Evolutionary conservation across 2,888 invertebrate species (phyloP).

Genomic region (Frankliniella intonsa): DNA sequence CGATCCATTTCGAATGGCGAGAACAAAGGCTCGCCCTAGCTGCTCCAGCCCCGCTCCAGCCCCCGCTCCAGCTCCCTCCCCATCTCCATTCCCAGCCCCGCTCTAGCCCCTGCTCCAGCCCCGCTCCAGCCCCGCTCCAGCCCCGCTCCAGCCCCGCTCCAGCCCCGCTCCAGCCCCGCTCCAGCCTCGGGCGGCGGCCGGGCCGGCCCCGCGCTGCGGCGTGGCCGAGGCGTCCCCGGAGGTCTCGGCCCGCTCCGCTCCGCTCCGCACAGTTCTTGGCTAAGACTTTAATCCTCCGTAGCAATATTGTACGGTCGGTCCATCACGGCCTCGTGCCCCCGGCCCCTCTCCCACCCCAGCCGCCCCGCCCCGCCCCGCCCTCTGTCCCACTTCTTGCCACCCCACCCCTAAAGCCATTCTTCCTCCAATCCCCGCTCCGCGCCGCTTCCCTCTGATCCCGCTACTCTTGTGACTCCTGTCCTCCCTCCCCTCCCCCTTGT

Average conservation of each 20-base stretch:
- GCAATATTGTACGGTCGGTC: slow-evolving; percentile 26
- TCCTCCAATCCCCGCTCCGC: not conserved
- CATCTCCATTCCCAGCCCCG: too few species aligned
- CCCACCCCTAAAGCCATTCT: not conserved
- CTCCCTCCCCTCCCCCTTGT: not conserved
- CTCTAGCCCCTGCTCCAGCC: too few species aligned
- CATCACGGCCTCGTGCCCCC: slow-evolving; percentile 5
- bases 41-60: too few species aligned
- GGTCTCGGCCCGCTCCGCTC: not conserved
- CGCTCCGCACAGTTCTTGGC: not conserved
- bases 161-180: not conserved
- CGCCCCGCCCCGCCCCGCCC: not conserved
- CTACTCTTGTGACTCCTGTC: not conserved
- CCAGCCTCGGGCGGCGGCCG: not conserved
- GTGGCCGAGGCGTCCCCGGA: not conserved
- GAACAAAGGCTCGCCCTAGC: too few species aligned
- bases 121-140: too few species aligned
- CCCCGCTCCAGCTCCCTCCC: too few species aligned
- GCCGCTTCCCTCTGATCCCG: not conserved
- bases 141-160: not conserved
- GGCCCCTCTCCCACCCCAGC: too few species aligned
- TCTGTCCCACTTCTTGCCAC: not conserved
- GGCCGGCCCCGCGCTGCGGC: not conserved
- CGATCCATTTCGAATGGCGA: too few species aligned
- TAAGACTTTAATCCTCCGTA: slow-evolving; percentile 19